A percentile compares a stretch with the other conserved stretches of the same genome.
Evolutionary conservation across 2,113 vertebrate genomes (phyloP).

Genomic region (Aldabrachelys gigantea): DNA sequence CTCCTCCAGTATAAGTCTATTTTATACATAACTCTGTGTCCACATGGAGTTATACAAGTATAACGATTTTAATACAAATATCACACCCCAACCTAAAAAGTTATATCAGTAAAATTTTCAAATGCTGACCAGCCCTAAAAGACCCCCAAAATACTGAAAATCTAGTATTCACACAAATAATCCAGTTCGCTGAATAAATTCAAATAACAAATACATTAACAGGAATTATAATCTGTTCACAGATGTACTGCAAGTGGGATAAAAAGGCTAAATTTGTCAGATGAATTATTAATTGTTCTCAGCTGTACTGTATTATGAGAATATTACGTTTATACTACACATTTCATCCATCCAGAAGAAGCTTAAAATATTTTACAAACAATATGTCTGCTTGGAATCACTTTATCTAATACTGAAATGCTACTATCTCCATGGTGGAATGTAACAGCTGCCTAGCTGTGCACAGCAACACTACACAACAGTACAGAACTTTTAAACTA

Average conservation of each 20-base stretch:
- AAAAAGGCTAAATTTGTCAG: not conserved
- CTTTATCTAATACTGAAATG: not conserved
- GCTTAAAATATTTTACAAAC: not conserved
- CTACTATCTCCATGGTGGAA: not conserved
- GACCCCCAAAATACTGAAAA: not conserved
- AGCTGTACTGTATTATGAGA: not conserved
- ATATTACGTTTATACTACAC: rapidly evolving
- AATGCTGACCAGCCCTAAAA: not conserved
- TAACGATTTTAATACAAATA: not conserved
- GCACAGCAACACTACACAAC: not conserved
- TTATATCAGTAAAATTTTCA: not conserved
- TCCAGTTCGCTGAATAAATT: not conserved
- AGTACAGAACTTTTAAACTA: not conserved
- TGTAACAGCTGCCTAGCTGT: not conserved
- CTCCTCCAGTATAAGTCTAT: not conserved
- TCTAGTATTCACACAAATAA: not conserved
- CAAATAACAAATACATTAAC: not conserved
- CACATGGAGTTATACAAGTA: not conserved
- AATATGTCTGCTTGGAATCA: not conserved
- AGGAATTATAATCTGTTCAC: not conserved
- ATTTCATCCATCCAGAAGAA: not conserved
- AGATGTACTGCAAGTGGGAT: not conserved
- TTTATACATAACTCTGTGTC: not conserved
- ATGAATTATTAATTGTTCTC: not conserved
- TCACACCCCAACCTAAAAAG: not conserved